Evolutionary conservation across 2,888 invertebrate genomes (phyloP).

Genomic region (Drosophila lutescens): DNA sequence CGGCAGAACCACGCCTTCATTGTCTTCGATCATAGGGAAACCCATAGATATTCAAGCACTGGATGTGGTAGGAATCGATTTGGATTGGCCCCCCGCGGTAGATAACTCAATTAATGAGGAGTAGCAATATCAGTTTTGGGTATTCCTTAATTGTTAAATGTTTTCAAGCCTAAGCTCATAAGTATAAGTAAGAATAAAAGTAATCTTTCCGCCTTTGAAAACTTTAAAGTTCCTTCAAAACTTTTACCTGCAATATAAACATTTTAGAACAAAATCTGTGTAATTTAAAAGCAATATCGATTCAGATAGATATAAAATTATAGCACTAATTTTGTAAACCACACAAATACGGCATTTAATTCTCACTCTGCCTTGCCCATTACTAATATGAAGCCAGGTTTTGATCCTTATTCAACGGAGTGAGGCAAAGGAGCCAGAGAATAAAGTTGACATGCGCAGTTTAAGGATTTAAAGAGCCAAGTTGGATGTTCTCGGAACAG

Average conservation of each 20-base stretch:
- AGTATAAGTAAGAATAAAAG: no score
- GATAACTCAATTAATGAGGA: conserved; percentile 58
- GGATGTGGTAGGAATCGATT: conserved; percentile 92
- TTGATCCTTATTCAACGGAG: conserved; percentile 10
- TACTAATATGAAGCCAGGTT: conserved; percentile 1
- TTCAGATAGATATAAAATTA: no score
- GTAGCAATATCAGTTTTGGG: background rate
- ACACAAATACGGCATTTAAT: no score
- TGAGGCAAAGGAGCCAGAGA: background rate
- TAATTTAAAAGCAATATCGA: no score
- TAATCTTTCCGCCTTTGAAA: no score
- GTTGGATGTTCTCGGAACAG: background rate
- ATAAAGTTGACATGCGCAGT: conserved; percentile 57
- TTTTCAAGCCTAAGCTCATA: no score
- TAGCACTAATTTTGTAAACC: no score
- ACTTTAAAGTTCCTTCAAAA: no score
- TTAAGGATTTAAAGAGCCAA: background rate
- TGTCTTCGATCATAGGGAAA: conserved; percentile 88
- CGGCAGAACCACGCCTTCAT: conserved; percentile 92
- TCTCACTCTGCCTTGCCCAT: background rate
- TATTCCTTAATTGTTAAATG: no score
- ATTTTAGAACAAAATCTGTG: no score
- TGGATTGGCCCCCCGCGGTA: conserved; percentile 88
- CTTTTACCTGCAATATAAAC: no score
- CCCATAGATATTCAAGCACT: conserved; percentile 95